Evolutionary conservation across 2,797 vertebrate species (phyloP), one percentile per base, ranked within the genome.

Genomic region (Lepilemur ruficaudatus): DNA sequence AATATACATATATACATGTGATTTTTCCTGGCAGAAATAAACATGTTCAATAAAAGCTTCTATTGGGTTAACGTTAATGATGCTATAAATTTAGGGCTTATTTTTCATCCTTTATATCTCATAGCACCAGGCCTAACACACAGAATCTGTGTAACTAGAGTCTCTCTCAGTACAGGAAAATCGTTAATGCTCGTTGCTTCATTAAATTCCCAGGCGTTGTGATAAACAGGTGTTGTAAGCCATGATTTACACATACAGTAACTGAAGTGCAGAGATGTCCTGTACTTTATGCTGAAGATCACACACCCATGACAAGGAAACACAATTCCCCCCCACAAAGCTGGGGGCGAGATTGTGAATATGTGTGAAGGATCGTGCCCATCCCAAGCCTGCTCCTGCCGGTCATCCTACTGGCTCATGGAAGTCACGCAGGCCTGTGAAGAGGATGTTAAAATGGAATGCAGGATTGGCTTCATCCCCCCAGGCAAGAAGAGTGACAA

Each of bases 261-360:
- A 46, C 17, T 20, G 2, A 67, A 78, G 35, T 20, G 12, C 55
- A 75, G n/a, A 50, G 25, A 23, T 85, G 8, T 72, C 43, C 35
- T 1, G 15, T 12, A 55, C 25, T 28, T 5, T 70, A 11, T 9
- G 12, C 55, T 46, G 15, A 55, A 38, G 63, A 46, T 87, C 46
- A 63, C n/a, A n/a, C 1, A 55, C 2, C 23, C 48, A 35, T 35
- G n/a, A 22, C 25, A 81, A 69, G 28, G 30, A 85, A 48, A 43
- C n/a, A 32, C 11, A 23, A 4, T 7, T 15, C 11, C 4, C 11
- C 9, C 14, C 15, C 1, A 1, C 13, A 30, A 28, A 38, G 3
- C 23, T 28, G 11, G 7, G 35, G 43, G 11, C 2, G 61, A 5
- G 15, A 1, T 2, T 41, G 14, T 17, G 48, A 50, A 32, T 67